Evolutionary conservation across 2,888 invertebrate species (phyloP), one percentile per base, ranked within the genome.

Genomic region (Catocala nupta): DNA sequence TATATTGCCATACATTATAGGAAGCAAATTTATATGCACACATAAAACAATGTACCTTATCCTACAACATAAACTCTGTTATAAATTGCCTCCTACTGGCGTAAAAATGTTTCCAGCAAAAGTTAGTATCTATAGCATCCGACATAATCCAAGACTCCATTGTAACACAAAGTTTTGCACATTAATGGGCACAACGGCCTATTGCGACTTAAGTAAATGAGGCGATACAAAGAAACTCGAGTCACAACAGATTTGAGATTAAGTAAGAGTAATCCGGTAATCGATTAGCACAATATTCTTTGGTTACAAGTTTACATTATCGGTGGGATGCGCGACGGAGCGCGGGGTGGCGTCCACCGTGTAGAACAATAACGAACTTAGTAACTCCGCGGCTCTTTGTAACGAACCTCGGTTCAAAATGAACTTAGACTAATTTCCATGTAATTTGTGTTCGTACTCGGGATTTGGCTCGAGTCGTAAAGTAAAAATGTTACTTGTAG

Each of bases 351-450:
- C 52, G 47, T 52, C 58, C 54, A 43, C 56, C 59, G 58, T 64
- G 67, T 70, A 62, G 71, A 77, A 80, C 74, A 79, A 75, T 79
- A 81, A 75, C 63, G 62, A 78, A 82, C 71, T 81, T 80, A 44
- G 69, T 55, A 75, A 78, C 75, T 77, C 64, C 51, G 58, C 61
- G 8, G 36, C 16, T 71, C 78, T 81, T 82, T 79, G 82, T 81
- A 77, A 80, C 77, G 74, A 74, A 77, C 74, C 78, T 65, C 59
- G 70, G 68, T 75, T 73, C 76, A 70, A 78, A 84, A 85, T 74
- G 81, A 87, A 86, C 86, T 89, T 87, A 81, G 77, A 79, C 84
- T 84, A 83, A 90, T 90, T 89, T 86, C 84, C 90, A 89, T 89
- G 83, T 88, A 87, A 90, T 90, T 90, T 88, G 85, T 83, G 86